Base-by-base conservation (phyloP, 2,113 vertebrate species). In the Urocolius indicus region DNA sequence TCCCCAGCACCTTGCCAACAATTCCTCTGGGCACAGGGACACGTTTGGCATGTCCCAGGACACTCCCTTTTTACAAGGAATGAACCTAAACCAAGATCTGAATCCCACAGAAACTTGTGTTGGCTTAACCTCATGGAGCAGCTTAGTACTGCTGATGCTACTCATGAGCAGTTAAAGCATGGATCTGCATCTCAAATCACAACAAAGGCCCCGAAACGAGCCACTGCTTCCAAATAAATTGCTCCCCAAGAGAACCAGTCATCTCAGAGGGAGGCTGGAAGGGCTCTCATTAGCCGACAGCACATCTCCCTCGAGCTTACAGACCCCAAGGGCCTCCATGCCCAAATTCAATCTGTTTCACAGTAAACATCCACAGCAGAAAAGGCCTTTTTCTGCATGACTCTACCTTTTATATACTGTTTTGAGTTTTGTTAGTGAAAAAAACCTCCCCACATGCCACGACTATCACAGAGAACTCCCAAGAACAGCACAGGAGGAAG, bases 71-170 rank as follows among this genome's bases (percentile, higher is more conserved):
- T 49, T 16, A 58, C 9, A 10, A 34, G 91, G 66, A 66, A 61
- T 13, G 58, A 76, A 68, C 27, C 18, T 22, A 21, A 93, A 20
- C 14, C 43, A 14, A 2, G 4, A n/a, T 8, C 30, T 68, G 23
- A 45, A 18, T n/a, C 29, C 59, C 58, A 43, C 14, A 19, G 68
- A 63, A 67, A 36, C 4, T 19, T 0, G 0, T 1, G 30, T 10
- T 32, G 59, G 27, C 86, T 34, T 78, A 65, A 57, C 12, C 26
- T n/a, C 32, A 2, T 2, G 45, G 34, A 51, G 38, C 69, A 91
- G 45, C 29, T 62, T 54, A 29, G 61, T 5, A 8, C 13, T 48
- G 48, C 32, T 16, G 61, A 57, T n/a, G 74, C 49, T 76, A 21
- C 29, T 81, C 32, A 3, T 2, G 52, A 6, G 18, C 63, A 43